A percentile compares a stretch with the other conserved stretches of the same genome.
phyloP scores from a whole-genome alignment of 2,888 invertebrate species.

The Eristalinus aeneus region DNA sequence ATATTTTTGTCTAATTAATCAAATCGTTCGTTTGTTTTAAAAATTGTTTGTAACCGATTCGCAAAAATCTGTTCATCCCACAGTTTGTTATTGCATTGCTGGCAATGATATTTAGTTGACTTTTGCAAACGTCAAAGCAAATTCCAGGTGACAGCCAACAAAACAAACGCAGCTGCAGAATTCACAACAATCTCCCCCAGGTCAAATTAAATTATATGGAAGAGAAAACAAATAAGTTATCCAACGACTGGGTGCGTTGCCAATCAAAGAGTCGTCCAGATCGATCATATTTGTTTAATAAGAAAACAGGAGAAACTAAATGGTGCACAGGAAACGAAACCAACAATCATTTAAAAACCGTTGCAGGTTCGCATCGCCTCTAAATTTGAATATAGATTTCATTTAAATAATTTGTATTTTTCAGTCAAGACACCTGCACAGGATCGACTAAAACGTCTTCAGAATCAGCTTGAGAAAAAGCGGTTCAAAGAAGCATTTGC shows the following conservation, averaged over 20 bases:
- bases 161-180: not conserved
- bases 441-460: conserved; percentile 76
- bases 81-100: not conserved
- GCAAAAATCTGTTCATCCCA: too few species aligned
- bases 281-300: conserved; percentile 73
- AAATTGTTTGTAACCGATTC: too few species aligned
- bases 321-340: conserved; percentile 57
- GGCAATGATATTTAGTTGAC: not conserved
- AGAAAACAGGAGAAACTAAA: conserved; percentile 72
- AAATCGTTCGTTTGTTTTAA: too few species aligned
- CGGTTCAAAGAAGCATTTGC: conserved; percentile 19
- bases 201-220: not conserved
- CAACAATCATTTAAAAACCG: conserved; percentile 42
- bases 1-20: too few species aligned
- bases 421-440: conserved; percentile 72
- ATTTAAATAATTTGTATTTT: too few species aligned
- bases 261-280: conserved; percentile 69
- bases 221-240: conserved; percentile 23
- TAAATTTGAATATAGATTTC: not conserved
- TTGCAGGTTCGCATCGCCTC: conserved; percentile 11
- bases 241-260: conserved; percentile 69
- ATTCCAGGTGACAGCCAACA: not conserved
- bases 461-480: conserved; percentile 70
- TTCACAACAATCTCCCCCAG: not conserved
- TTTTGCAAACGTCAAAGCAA: not conserved